Base-by-base conservation (phyloP, 2,797 vertebrate species). In the Myotis planiceps region DNA sequence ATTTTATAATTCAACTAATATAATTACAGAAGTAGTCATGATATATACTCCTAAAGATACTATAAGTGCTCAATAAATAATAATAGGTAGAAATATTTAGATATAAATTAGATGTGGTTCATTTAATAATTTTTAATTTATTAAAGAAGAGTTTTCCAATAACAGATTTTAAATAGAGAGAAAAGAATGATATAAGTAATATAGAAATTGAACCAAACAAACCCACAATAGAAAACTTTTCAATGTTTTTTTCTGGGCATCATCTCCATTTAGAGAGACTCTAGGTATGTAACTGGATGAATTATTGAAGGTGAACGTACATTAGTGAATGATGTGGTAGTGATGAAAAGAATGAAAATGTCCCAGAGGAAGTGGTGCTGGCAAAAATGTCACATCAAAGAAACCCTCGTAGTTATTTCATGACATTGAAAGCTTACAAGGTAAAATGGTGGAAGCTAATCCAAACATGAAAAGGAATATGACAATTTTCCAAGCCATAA, bases 51-150 rank as follows among this genome's bases (percentile, higher is more conserved):
- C 42, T 58, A 58, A 82, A 89, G 9, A 47, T 75, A 76, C 42
- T 65, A 39, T 27, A 5, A 51, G 2, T 21, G 81, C 27, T 84
- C 47, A 45, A 78, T 79, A 34, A 87, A 45, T 51, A 66, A 12
- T 66, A 34, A 88, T 47, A 63, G 0, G 23, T 58, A 45, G 6
- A 60, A 80, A 37, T 29, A 60, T 29, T 5, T 12, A 29, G 42
- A 29, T 6, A 25, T 16, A 9, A 49, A 81, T 75, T 85, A n/a
- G 1, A 89, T 51, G 53, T 49, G 0, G 2, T 4, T 13, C 2
- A 89, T 60, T 82, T 32, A 76, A 23, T 60, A 55, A 9, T 15
- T 74, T 93, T 83, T 79, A 75, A 75, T 47, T 95, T 95, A 5
- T 5, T 87, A 12, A 16, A 69, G 53, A 27, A 10, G 2, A 21